Base-by-base conservation (phyloP, 2,113 vertebrate genomes). In the Cyanoderma ruficeps region DNA sequence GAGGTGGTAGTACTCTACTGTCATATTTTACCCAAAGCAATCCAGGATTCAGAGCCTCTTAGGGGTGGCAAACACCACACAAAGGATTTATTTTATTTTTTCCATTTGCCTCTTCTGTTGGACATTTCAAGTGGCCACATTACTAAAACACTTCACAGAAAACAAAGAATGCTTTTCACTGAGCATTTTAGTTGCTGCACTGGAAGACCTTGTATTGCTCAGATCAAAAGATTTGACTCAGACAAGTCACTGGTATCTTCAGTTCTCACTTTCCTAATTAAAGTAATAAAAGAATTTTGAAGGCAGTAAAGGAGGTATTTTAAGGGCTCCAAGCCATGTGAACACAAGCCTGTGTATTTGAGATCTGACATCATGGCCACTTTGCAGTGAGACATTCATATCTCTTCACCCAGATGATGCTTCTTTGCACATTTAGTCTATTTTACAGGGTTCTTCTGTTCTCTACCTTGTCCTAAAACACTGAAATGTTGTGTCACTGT, bases 1-100 rank as follows among this genome's bases (percentile, higher is more conserved):
- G 13, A 64, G 15, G 11, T 57, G 31, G 35, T 53, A 46, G 49
- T 57, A 31, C n/a, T 69, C 50, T 53, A 56, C 46, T 44, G 31
- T 63, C 17, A 23, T 18, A 2, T 35, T 49, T 60, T 47, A 65
- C 16, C 10, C 50, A 83, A 79, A 86, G 21, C 24, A 90, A 27
- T 47, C 15, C 49, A 49, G n/a, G 37, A 41, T 33, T n/a, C 0
- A 0, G 60, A 91, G 30, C 10, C 39, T 82, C 2, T 0, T 1
- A 82, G 27, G 30, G 2, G 1, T 61, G 9, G 42, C 20, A 52
- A 90, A 67, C 21, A 55, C 44, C 16, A 64, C 6, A 15, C 6
- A 42, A 33, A 77, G 11, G 28, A 67, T 61, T 87, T 87, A 47
- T 67, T 52, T n/a, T 4, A 22, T 41, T 55, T 90, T 50, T 49